A percentile compares a stretch with the other conserved stretches of the same genome.
phyloP scores from a whole-genome alignment of 1,140 invertebrate species.

The Drosophila lacteicornis region DNA sequence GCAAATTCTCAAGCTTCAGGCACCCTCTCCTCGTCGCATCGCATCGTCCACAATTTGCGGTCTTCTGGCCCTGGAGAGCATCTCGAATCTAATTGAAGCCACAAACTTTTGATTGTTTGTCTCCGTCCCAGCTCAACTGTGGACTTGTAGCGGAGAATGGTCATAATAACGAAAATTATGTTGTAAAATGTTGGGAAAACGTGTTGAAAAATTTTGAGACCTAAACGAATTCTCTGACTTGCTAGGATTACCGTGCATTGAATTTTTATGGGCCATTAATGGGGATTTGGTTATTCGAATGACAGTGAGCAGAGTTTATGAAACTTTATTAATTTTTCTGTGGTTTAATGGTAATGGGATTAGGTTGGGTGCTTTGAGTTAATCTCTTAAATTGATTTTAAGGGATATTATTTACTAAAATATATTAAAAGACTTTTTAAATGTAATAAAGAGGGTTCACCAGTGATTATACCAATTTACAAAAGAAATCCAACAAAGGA shows the following conservation, averaged over 20 bases:
- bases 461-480: neutral
- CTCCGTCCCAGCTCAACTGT: conserved; percentile 17
- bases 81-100: conserved; percentile 61
- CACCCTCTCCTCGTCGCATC: neutral
- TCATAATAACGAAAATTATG: conserved; percentile 68
- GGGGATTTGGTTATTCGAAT: conserved; percentile 18
- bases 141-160: conserved; percentile 12
- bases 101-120: conserved; percentile 76
- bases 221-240: conserved; percentile 47
- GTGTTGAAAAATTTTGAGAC: conserved; percentile 67
- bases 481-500: conserved; percentile 20
- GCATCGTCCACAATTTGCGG: conserved; percentile 39
- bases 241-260: conserved; percentile 42
- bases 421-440: neutral
- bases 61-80: conserved; percentile 41
- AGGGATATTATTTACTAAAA: neutral
- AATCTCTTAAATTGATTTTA: neutral
- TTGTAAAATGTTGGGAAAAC: conserved; percentile 75
- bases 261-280: conserved; percentile 54
- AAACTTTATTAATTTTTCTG: conserved; percentile 13
- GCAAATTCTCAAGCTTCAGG: conserved; percentile 66
- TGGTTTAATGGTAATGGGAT: conserved; percentile 17
- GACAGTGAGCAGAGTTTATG: conserved; percentile 15
- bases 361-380: conserved; percentile 1
- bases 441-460: neutral